phyloP scores from a whole-genome alignment of 2,888 invertebrate species.

The Bimastos eiseni region DNA sequence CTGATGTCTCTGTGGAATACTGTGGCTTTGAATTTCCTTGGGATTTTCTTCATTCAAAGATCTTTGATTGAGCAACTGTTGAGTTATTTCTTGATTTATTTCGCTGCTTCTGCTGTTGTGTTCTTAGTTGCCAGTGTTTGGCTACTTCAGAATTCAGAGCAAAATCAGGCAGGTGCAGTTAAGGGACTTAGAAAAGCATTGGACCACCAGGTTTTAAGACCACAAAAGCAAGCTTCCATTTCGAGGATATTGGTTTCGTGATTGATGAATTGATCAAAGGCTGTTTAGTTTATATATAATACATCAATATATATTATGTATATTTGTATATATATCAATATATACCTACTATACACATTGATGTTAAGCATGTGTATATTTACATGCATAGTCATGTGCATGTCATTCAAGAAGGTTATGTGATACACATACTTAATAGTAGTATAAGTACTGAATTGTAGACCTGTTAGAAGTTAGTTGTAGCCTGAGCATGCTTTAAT shows the following conservation, averaged over 20 bases:
- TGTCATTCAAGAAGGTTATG: no score
- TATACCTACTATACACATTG: not conserved
- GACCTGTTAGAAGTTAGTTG: not conserved
- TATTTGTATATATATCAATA: no score
- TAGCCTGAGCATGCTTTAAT: not conserved
- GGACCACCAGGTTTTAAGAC: not conserved
- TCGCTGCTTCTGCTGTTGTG: not conserved
- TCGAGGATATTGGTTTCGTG: not conserved
- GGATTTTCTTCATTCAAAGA: not conserved
- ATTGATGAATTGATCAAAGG: not conserved
- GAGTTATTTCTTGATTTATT: not conserved
- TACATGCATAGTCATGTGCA: no score
- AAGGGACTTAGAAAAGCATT: not conserved
- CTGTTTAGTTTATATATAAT: not conserved
- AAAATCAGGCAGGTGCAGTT: conserved; percentile 13
- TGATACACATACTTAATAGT: not conserved
- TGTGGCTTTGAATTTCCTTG: not conserved
- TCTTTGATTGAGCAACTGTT: not conserved
- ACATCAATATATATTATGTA: not conserved
- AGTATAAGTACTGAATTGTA: no score
- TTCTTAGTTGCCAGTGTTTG: not conserved
- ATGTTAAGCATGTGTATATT: no score
- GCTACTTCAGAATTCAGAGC: not conserved
- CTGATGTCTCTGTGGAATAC: not conserved
- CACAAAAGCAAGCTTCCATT: not conserved